phyloP scores from a whole-genome alignment of 2,888 invertebrate species.

The Epinotia demarniana region DNA sequence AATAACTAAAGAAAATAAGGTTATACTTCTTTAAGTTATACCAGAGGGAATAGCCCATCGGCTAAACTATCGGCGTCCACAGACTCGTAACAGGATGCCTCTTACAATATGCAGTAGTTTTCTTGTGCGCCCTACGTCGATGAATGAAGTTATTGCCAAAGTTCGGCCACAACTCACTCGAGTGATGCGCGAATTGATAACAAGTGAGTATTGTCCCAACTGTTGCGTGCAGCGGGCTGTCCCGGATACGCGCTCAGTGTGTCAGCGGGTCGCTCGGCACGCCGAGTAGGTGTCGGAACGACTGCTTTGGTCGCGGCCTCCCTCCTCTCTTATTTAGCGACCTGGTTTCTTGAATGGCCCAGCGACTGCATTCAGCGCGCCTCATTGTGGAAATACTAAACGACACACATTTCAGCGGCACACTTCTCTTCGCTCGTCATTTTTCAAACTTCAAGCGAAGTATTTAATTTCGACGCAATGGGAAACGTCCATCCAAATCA shows the following conservation, averaged over 20 bases:
- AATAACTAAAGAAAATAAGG: background rate
- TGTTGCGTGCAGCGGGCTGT: slow-evolving; percentile 17
- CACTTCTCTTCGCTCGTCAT: slow-evolving; percentile 28
- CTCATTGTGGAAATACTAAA: slow-evolving; percentile 40
- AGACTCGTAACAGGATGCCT: background rate
- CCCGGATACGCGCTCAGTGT: slow-evolving; percentile 1
- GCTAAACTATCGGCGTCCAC: background rate
- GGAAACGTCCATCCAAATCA: slow-evolving; percentile 10
- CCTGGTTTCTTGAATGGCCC: slow-evolving; percentile 38
- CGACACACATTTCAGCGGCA: slow-evolving; percentile 36
- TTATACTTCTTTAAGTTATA: background rate
- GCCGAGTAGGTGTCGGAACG: slow-evolving; percentile 14
- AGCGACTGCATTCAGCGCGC: slow-evolving; percentile 39
- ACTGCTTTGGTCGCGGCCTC: slow-evolving; percentile 18
- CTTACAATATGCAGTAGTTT: slow-evolving; percentile 25
- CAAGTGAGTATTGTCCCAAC: slow-evolving; percentile 26
- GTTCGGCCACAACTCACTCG: slow-evolving; percentile 20
- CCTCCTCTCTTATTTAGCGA: slow-evolving; percentile 38
- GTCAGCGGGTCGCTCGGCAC: slow-evolving; percentile 24
- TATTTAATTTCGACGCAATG: slow-evolving; percentile 28
- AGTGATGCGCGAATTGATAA: slow-evolving; percentile 13
- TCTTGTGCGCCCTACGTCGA: background rate
- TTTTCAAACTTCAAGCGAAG: slow-evolving; percentile 22
- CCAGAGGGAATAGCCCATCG: background rate
- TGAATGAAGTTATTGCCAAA: slow-evolving; percentile 31